A percentile compares a stretch with the other conserved stretches of the same genome.
These are phyloP conservation scores for Mustela erminea DNA, from an alignment of 2,797 vertebrate genomes.

Conservation along the genomic window DNA sequence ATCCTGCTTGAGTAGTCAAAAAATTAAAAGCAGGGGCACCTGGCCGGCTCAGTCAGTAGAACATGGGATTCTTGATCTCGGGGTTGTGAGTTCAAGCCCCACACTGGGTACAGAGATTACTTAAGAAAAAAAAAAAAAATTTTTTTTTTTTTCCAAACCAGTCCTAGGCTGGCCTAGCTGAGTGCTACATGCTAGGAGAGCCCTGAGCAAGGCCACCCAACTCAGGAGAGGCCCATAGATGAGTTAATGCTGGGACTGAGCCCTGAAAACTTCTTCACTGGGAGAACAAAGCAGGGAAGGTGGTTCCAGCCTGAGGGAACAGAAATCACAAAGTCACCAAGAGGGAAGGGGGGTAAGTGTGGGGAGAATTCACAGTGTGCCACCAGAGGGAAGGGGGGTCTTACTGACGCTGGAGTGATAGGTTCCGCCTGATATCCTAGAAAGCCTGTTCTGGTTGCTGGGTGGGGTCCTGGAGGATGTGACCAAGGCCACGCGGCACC, in stretches of 20 bases:
- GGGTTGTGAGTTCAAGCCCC: background rate
- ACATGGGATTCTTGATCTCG: background rate
- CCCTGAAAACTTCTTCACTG: background rate
- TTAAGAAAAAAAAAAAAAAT: background rate
- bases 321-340: background rate
- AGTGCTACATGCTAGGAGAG: background rate
- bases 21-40: background rate
- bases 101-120: background rate
- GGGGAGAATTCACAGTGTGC: background rate
- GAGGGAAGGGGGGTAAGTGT: background rate
- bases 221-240: background rate
- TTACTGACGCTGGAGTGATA: background rate
- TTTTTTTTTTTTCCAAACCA: background rate
- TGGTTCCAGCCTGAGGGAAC: background rate
- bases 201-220: background rate
- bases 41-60: background rate
- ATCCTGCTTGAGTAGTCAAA: background rate
- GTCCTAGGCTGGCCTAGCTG: background rate
- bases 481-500: background rate
- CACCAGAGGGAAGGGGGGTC: background rate
- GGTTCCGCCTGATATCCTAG: background rate
- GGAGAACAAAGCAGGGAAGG: background rate
- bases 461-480: background rate
- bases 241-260: background rate
- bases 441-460: background rate